A percentile compares a stretch with the other conserved stretches of the same genome.
phyloP scores from a whole-genome alignment of 2,113 vertebrate species.

The Hystrix cristata region DNA sequence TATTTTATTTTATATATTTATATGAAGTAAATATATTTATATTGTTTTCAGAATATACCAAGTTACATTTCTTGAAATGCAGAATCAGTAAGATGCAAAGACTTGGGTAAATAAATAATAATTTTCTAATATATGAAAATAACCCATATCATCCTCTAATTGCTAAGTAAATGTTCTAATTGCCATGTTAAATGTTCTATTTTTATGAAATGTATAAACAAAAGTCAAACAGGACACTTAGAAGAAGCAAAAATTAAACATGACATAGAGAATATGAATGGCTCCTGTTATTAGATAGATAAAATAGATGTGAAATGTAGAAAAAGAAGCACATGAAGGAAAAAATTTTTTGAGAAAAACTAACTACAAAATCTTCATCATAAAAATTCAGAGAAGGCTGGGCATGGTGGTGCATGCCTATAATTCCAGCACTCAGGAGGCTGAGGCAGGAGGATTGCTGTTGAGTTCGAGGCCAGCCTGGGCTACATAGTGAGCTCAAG shows the following conservation, averaged over 20 bases:
- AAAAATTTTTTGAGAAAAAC: not conserved
- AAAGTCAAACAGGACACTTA: constrained; percentile 3
- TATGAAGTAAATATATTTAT: not conserved
- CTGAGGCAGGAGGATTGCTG: too few relatives aligned
- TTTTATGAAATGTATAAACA: constrained; percentile 27
- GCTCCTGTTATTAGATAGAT: not conserved
- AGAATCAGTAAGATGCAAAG: not conserved
- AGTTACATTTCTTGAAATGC: not conserved
- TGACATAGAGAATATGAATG: not conserved
- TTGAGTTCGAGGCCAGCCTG: too few relatives aligned
- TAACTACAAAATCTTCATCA: not conserved
- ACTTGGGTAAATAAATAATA: not conserved
- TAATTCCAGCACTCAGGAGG: too few relatives aligned
- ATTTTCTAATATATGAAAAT: not conserved
- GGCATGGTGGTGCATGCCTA: too few relatives aligned
- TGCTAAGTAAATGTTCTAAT: not conserved
- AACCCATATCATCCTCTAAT: not conserved
- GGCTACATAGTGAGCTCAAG: too few relatives aligned
- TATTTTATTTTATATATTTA: not conserved
- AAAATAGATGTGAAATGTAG: not conserved
- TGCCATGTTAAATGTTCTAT: not conserved
- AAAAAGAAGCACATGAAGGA: not conserved
- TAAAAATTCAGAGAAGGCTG: not conserved
- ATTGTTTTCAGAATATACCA: not conserved
- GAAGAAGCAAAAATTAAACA: not conserved